Evolutionary conservation across 2,888 invertebrate species (phyloP), one percentile per base, ranked within the genome.

Genomic region (Dendrolimus houi): DNA sequence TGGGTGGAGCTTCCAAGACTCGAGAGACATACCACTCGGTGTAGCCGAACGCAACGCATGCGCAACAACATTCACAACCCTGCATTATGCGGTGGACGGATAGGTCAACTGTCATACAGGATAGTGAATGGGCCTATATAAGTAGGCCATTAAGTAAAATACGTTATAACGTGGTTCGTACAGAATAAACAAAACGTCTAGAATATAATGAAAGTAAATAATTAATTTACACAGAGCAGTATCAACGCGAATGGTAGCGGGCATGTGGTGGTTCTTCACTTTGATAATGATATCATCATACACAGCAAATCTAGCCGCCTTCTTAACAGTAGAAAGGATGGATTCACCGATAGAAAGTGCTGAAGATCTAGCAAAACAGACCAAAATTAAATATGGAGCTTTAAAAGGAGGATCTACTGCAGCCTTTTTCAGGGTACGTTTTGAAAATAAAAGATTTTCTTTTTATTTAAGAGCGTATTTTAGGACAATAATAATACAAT

Each of bases 221-320:
- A 10, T 47, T 47, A 6, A 62, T 64, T 60, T 58, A 58, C 63
- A 64, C 81, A 96, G 96, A 86, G 96, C 97, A 53, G 95, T 96
- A 12, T 96, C 96, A 0, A 97, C 97, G 0, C 92, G 97, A 62
- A 95, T 97, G 93, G 95, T 97, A 9, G 96, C 96, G 2, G 97
- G 97, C 52, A 97, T 97, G 94, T 96, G 96, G 96, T 98, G 97
- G 97, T 98, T 98, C 85, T 98, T 98, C 85, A 97, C 97, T 0
- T 88, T 98, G 55, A 98, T 98, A 71, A 97, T 98, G 96, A 97
- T 98, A 67, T 97, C 98, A 0, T 98, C 98, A 8, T 98, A 98
- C 84, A 98, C 98, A 17, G 98, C 98, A 57, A 98, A 98, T 86
- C 89, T 98, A 71, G 98, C 98, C 55, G 98, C 98, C 9, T 98